Evolutionary conservation across 2,888 invertebrate species (phyloP).

Genomic region (Argyresthia goedartella): DNA sequence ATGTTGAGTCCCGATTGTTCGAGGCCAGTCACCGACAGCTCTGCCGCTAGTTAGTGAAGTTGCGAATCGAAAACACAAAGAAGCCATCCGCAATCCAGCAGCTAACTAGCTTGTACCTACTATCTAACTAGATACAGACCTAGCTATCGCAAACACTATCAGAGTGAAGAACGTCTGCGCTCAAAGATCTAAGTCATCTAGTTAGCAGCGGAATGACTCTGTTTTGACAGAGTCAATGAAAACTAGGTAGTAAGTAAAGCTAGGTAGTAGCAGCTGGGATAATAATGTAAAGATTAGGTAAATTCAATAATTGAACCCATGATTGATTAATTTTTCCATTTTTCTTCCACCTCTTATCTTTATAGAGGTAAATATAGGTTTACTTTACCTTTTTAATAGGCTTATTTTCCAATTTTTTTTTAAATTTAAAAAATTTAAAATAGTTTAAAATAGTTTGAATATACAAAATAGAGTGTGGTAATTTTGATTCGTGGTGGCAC

Average conservation of each 20-base stretch:
- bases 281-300: too few relatives aligned
- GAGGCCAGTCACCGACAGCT: conserved; percentile 3
- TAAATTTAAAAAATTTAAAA: too few relatives aligned
- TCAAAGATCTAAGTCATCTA: conserved; percentile 47
- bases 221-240: conserved; percentile 10
- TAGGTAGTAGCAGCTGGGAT: background rate
- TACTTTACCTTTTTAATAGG: too few relatives aligned
- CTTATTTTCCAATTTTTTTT: too few relatives aligned
- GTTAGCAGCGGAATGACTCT: conserved; percentile 50
- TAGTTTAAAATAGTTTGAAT: too few relatives aligned
- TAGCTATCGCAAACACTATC: conserved; percentile 43
- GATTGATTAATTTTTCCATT: too few relatives aligned
- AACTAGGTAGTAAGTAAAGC: too few relatives aligned
- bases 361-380: too few relatives aligned
- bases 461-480: too few relatives aligned
- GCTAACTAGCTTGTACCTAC: conserved; percentile 45
- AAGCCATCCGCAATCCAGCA: conserved; percentile 50
- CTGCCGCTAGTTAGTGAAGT: conserved; percentile 57
- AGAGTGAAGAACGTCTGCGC: conserved; percentile 53
- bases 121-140: conserved; percentile 6
- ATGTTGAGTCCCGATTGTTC: background rate
- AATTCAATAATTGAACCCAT: too few relatives aligned
- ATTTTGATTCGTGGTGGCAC: too few relatives aligned
- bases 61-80: conserved; percentile 55
- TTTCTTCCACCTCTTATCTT: too few relatives aligned